phyloP scores from a whole-genome alignment of 2,113 vertebrate species.

The Spilogale gracilis region DNA sequence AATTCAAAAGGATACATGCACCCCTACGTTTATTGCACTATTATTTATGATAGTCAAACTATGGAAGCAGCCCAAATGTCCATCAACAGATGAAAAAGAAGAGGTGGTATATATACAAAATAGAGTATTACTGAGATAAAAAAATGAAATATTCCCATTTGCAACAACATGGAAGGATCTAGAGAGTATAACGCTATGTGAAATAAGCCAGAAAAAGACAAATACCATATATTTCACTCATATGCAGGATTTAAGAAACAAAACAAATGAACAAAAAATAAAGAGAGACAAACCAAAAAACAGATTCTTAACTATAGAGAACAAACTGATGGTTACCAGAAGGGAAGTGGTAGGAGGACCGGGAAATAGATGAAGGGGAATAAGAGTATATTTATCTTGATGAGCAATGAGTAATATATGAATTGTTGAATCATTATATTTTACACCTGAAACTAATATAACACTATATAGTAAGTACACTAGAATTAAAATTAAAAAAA shows the following conservation, averaged over 20 bases:
- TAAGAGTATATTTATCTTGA: background rate
- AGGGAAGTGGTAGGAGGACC: background rate
- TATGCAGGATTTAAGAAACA: background rate
- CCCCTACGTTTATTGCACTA: background rate
- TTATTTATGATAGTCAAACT: background rate
- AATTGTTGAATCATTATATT: background rate
- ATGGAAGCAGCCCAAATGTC: background rate
- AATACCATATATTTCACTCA: background rate
- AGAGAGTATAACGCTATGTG: background rate
- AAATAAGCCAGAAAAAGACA: background rate
- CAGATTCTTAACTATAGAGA: background rate
- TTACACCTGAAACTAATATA: background rate
- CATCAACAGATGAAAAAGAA: background rate
- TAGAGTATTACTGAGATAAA: background rate
- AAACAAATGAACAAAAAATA: background rate
- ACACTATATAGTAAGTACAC: background rate
- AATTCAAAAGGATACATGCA: background rate
- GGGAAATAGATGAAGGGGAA: background rate
- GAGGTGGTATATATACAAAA: background rate
- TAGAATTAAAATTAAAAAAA: background rate
- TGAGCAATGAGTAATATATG: background rate
- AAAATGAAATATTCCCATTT: background rate
- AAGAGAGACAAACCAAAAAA: background rate
- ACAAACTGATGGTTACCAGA: background rate
- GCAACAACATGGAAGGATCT: background rate